Conservation (phyloP, 2,797 vertebrate species). For the Crypturellus tataupa region DNA sequence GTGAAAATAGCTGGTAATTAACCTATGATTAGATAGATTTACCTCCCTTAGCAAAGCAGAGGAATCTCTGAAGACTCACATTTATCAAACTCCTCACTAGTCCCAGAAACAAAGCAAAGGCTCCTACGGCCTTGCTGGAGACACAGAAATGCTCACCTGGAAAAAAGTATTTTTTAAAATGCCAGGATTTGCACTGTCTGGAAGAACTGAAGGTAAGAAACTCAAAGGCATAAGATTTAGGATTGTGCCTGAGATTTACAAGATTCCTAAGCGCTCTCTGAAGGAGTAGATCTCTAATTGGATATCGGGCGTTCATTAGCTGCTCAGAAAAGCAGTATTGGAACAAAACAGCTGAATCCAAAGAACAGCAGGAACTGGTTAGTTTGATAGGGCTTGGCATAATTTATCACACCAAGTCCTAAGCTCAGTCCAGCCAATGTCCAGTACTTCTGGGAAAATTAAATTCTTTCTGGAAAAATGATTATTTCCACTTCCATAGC, state of each 20-base stretch:
- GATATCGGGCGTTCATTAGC: background rate
- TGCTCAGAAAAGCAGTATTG: background rate
- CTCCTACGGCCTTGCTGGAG: background rate
- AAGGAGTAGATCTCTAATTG: background rate
- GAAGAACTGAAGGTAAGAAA: background rate
- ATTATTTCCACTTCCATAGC: background rate
- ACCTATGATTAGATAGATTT: conserved; percentile 30
- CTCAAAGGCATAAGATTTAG: background rate
- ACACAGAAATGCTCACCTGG: background rate
- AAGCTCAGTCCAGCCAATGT: background rate
- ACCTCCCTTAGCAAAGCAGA: conserved; percentile 8
- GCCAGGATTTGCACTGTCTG: background rate
- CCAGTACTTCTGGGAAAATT: background rate
- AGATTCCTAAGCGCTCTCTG: background rate
- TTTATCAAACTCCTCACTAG: conserved; percentile 20
- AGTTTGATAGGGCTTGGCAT: background rate
- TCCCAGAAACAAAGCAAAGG: background rate
- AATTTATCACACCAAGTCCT: background rate
- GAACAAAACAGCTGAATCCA: background rate
- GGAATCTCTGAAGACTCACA: background rate
- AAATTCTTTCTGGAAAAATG: background rate
- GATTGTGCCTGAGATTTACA: background rate
- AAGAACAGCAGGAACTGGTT: background rate
- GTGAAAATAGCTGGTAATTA: conserved; percentile 29
- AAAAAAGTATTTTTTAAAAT: background rate